Conservation (phyloP, 2,797 vertebrate species). For the Oryzias dopingdopingensis region DNA sequence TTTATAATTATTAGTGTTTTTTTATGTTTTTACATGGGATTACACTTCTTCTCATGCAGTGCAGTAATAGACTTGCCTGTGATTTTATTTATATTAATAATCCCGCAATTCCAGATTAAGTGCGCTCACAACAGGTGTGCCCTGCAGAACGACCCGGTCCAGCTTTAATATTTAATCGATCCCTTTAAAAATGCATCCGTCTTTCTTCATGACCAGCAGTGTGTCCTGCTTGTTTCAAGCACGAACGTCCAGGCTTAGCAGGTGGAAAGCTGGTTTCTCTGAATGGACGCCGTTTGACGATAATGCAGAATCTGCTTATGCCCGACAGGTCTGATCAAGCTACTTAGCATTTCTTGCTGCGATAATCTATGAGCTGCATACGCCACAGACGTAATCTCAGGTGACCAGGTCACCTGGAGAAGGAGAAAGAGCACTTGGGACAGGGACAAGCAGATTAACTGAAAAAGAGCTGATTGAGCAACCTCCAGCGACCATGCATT, state of each 20-base stretch:
- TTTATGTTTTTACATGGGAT: not conserved
- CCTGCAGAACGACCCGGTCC: slow-evolving; percentile 22
- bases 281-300: slow-evolving; percentile 29
- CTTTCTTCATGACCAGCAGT: slow-evolving; percentile 40
- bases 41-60: not conserved
- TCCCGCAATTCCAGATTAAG: slow-evolving; percentile 21
- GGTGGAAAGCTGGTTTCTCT: not conserved
- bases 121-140: slow-evolving; percentile 48
- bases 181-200: slow-evolving; percentile 74
- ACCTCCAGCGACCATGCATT: slow-evolving; percentile 48
- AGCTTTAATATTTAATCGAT: slow-evolving; percentile 73
- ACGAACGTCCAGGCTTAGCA: not conserved
- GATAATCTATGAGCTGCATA: slow-evolving; percentile 76
- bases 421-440: slow-evolving; percentile 58
- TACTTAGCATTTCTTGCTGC: slow-evolving; percentile 26
- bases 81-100: slow-evolving; percentile 21
- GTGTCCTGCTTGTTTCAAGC: slow-evolving; percentile 23
- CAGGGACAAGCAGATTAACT: slow-evolving; percentile 81
- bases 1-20: not conserved
- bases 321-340: slow-evolving; percentile 43
- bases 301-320: slow-evolving; percentile 15
- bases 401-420: slow-evolving; percentile 73
- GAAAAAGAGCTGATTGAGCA: slow-evolving; percentile 72
- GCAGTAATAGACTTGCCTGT: not conserved
- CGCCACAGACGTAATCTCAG: slow-evolving; percentile 75